Conservation (phyloP, 1,140 invertebrate species). For the Grapholita molesta region DNA sequence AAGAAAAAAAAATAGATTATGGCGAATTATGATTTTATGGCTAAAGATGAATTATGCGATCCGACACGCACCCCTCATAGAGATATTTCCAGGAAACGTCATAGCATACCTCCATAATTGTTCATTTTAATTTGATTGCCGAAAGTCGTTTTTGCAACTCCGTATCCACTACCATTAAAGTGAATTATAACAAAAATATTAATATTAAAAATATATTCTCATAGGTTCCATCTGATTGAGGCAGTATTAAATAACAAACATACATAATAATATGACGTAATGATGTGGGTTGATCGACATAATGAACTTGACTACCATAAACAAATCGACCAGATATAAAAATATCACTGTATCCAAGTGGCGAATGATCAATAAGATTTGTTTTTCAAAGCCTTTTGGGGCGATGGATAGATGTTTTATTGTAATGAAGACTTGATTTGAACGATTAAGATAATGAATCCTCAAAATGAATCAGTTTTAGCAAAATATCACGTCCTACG, state of each 20-base stretch:
- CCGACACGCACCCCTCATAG: too few relatives aligned
- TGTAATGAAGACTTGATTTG: not conserved
- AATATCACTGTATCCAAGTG: slow-evolving; percentile 2
- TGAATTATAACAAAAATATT: too few relatives aligned
- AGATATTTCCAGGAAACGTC: too few relatives aligned
- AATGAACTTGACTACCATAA: slow-evolving; percentile 10
- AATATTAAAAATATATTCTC: too few relatives aligned
- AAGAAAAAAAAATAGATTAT: too few relatives aligned
- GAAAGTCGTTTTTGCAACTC: too few relatives aligned
- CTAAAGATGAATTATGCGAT: too few relatives aligned
- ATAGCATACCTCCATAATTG: too few relatives aligned
- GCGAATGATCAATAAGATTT: not conserved
- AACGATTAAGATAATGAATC: not conserved
- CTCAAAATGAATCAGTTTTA: not conserved
- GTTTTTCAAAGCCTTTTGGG: not conserved
- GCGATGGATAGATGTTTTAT: not conserved
- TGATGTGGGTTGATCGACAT: slow-evolving; percentile 12
- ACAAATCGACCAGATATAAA: not conserved
- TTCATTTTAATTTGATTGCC: too few relatives aligned
- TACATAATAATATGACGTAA: slow-evolving; percentile 11
- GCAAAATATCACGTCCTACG: not conserved
- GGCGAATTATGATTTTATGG: too few relatives aligned
- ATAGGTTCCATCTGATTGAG: not conserved
- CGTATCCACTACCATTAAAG: too few relatives aligned
- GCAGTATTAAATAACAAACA: not conserved